Conservation (phyloP, 1,140 invertebrate genomes). For the Papilio helenus region DNA sequence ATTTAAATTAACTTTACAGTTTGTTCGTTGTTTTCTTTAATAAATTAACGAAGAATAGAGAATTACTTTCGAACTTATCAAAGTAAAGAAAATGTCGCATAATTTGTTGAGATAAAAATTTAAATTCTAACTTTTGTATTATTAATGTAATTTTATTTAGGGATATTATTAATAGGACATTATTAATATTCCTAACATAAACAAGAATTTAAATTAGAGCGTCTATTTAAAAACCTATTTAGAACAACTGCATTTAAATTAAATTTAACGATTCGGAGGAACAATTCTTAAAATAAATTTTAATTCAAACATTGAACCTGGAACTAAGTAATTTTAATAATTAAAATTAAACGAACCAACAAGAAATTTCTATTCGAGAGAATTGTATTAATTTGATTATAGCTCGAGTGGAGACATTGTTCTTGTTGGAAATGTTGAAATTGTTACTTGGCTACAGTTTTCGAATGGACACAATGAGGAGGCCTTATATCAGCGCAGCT, state of each 20-base stretch:
- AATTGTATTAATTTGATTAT: slow-evolving; percentile 29
- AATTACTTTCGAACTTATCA: not conserved
- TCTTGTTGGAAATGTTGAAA: slow-evolving; percentile 22
- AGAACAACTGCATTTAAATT: not conserved
- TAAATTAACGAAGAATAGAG: slow-evolving; percentile 15
- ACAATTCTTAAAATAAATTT: slow-evolving; percentile 6
- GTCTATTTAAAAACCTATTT: not conserved
- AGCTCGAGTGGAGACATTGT: slow-evolving; percentile 14
- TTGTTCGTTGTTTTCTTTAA: slow-evolving; percentile 25
- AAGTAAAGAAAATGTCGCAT: slow-evolving; percentile 10
- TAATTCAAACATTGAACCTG: slow-evolving; percentile 5
- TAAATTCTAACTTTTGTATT: not conserved
- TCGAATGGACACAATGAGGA: slow-evolving; percentile 24
- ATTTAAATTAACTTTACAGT: slow-evolving; percentile 25
- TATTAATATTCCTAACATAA: not conserved
- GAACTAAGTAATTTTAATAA: slow-evolving; percentile 34
- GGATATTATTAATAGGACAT: not conserved
- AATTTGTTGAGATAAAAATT: slow-evolving; percentile 6
- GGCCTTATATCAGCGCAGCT: slow-evolving; percentile 20
- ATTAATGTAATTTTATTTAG: not conserved
- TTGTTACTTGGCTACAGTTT: slow-evolving; percentile 1
- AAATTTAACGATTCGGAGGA: not conserved
- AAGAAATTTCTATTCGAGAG: slow-evolving; percentile 2
- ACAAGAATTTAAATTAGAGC: not conserved
- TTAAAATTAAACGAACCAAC: slow-evolving; percentile 32